A percentile compares a stretch with the other conserved stretches of the same genome.
Conservation (phyloP, 2,888 invertebrate species). For the Buathra laborator region DNA sequence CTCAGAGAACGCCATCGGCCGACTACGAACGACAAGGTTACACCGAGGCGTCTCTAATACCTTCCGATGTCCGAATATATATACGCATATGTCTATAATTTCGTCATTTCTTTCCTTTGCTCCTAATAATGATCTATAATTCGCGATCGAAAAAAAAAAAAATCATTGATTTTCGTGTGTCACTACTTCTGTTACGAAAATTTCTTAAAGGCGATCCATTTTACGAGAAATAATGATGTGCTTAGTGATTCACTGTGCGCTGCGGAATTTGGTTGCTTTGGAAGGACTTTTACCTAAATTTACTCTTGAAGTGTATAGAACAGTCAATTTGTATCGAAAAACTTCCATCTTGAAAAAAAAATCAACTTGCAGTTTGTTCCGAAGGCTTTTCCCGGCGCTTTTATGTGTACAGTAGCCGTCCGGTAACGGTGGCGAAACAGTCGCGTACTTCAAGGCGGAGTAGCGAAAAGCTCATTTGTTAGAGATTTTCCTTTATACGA, state of each 20-base stretch:
- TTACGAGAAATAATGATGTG: no score
- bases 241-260: no score
- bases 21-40: conserved; percentile 54
- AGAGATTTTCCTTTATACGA: conserved; percentile 66
- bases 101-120: not conserved
- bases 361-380: not conserved
- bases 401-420: not conserved
- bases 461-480: conserved; percentile 73
- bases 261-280: no score
- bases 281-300: no score
- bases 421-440: not conserved
- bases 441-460: not conserved
- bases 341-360: no score
- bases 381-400: not conserved
- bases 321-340: no score
- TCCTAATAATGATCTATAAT: not conserved
- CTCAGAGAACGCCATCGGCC: conserved; percentile 77
- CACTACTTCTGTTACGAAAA: no score
- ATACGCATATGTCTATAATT: conserved; percentile 10
- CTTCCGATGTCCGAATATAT: conserved; percentile 34
- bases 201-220: no score
- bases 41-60: conserved; percentile 32
- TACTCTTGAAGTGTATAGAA: no score
- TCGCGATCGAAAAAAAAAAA: not conserved
- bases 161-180: not conserved